Conservation (phyloP, 2,888 invertebrate species). For the Watsonalla binaria region DNA sequence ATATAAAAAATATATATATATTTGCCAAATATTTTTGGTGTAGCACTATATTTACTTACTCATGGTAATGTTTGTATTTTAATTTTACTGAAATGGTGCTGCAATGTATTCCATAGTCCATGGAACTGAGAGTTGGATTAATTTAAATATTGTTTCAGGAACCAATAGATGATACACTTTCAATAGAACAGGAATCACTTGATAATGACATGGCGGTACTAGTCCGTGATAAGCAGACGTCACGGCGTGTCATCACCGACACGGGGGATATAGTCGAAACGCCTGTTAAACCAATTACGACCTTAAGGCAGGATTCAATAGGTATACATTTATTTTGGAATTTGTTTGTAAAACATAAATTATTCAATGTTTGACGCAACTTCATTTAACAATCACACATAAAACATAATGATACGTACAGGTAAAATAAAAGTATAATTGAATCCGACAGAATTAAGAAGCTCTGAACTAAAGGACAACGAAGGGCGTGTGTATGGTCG, state of each 20-base stretch:
- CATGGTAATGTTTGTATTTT: too few relatives aligned
- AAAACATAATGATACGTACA: too few relatives aligned
- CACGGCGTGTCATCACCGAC: slow-evolving; percentile 61
- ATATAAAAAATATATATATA: too few relatives aligned
- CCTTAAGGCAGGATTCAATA: slow-evolving; percentile 1
- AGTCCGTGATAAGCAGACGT: slow-evolving; percentile 30
- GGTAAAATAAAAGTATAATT: background rate
- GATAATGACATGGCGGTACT: slow-evolving; percentile 7
- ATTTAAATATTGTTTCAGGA: slow-evolving; percentile 31
- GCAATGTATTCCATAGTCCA: too few relatives aligned
- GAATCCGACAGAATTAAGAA: background rate
- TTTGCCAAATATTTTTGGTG: too few relatives aligned
- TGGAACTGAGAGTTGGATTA: background rate
- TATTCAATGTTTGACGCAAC: too few relatives aligned
- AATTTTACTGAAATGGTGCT: too few relatives aligned
- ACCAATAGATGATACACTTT: slow-evolving; percentile 24
- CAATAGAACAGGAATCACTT: slow-evolving; percentile 15
- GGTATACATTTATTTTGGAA: background rate
- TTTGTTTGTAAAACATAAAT: too few relatives aligned
- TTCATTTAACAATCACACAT: too few relatives aligned
- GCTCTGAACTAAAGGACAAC: slow-evolving; percentile 66
- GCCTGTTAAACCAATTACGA: slow-evolving; percentile 18
- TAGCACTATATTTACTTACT: too few relatives aligned
- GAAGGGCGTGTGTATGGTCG: slow-evolving; percentile 68
- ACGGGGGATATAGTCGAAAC: slow-evolving; percentile 62